These are phyloP conservation scores for Lasioglossum pauxillum DNA, from an alignment of 2,888 invertebrate genomes.

Conservation along the genomic window DNA sequence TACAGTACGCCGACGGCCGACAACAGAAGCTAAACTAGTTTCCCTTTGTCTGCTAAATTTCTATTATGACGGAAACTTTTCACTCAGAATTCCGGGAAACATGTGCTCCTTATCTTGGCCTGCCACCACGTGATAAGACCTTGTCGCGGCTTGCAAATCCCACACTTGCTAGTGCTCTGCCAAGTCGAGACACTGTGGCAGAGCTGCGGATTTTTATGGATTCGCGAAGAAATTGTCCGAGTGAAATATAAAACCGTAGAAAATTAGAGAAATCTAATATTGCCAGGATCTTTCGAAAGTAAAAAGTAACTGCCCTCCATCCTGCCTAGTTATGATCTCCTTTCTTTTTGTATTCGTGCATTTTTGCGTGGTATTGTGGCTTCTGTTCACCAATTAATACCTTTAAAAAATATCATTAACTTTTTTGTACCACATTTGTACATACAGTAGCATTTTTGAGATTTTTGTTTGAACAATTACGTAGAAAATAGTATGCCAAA, in stretches of 20 bases:
- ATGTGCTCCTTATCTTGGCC: slow-evolving; percentile 53
- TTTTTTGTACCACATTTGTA: too few species aligned
- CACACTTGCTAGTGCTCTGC: slow-evolving; percentile 22
- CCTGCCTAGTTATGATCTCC: neutral
- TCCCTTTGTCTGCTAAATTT: slow-evolving; percentile 54
- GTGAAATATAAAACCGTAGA: too few species aligned
- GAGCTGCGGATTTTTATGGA: neutral
- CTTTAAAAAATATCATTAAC: too few species aligned
- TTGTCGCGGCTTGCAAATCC: slow-evolving; percentile 42
- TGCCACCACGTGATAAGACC: slow-evolving; percentile 62
- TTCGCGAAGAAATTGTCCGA: too few species aligned
- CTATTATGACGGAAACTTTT: slow-evolving; percentile 47
- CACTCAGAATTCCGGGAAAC: slow-evolving; percentile 61
- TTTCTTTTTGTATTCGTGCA: neutral
- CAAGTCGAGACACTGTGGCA: slow-evolving; percentile 4
- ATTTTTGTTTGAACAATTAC: too few species aligned
- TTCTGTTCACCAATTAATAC: too few species aligned
- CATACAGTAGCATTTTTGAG: too few species aligned
- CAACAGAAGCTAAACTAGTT: slow-evolving; percentile 44
- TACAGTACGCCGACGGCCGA: slow-evolving; percentile 1
- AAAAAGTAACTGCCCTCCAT: too few species aligned
- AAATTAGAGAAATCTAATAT: too few species aligned
- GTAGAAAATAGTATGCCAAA: too few species aligned
- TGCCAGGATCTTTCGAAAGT: too few species aligned
- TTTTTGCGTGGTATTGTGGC: too few species aligned